phyloP scores from a whole-genome alignment of 92 coral and sea anemone genomes.

The Scolanthus callimorphus region DNA sequence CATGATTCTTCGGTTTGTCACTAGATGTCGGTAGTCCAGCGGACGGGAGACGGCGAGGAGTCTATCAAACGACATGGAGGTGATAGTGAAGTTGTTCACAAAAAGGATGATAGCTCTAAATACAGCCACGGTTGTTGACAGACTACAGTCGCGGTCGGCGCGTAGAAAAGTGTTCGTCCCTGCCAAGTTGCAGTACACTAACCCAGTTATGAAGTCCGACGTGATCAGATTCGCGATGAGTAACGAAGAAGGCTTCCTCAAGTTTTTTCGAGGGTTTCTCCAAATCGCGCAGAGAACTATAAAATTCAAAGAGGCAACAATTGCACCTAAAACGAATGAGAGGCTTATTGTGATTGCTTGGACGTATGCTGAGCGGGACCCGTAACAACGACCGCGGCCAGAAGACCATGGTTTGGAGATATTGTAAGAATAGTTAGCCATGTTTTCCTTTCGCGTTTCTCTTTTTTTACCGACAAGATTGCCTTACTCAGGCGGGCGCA shows the following conservation, averaged over 20 bases:
- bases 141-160: not conserved
- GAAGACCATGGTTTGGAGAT: too few species aligned
- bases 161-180: not conserved
- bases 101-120: not conserved
- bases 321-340: too few species aligned
- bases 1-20: not conserved
- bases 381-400: too few species aligned
- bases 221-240: not conserved
- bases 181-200: not conserved
- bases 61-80: not conserved
- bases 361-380: too few species aligned
- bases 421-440: too few species aligned
- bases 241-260: not conserved
- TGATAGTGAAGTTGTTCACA: slow-evolving; percentile 2
- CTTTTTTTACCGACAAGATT: too few species aligned
- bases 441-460: too few species aligned
- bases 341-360: too few species aligned
- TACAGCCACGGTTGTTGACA: not conserved
- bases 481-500: too few species aligned
- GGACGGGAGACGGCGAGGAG: not conserved
- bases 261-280: not conserved
- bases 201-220: not conserved
- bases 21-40: not conserved
- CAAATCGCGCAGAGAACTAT: not conserved
- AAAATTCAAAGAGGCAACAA: too few species aligned